These are phyloP conservation scores for Babyrousa celebensis DNA, from an alignment of 2,797 vertebrate species.

Conservation along the genomic window DNA sequence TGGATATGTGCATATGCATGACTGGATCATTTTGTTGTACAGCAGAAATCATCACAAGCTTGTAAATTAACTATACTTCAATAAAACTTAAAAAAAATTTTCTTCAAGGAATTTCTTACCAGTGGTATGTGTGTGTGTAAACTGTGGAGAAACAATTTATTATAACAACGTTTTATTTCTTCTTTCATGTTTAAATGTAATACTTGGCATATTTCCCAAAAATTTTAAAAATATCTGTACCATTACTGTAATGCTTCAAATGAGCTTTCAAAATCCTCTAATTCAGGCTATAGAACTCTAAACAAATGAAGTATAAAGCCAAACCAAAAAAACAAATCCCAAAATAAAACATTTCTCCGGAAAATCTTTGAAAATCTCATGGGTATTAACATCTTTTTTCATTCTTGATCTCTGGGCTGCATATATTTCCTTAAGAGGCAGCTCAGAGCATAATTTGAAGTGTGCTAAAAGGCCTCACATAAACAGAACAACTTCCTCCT, in stretches of 20 bases:
- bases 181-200: conserved; percentile 64
- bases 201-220: conserved; percentile 21
- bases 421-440: conserved; percentile 29
- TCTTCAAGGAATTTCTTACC: conserved; percentile 40
- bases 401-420: not conserved
- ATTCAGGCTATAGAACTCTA: conserved; percentile 49
- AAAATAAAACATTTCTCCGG: conserved; percentile 1
- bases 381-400: not conserved
- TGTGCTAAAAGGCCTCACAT: not conserved
- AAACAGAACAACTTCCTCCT: conserved; percentile 7
- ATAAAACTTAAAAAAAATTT: not conserved
- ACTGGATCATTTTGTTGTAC: no score
- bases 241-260: conserved; percentile 12
- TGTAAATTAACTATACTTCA: no score
- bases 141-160: not conserved
- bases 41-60: no score
- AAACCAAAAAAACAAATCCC: conserved; percentile 5
- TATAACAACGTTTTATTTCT: not conserved
- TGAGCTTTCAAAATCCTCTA: conserved; percentile 60
- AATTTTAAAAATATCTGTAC: conserved; percentile 50
- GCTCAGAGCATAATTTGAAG: not conserved
- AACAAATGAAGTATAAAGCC: not conserved
- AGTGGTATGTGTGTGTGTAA: not conserved
- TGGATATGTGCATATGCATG: no score
- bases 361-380: conserved; percentile 17